Evolutionary conservation across 2,113 vertebrate genomes (phyloP), one percentile per base, ranked within the genome.

Genomic region (Tamias sibiricus): DNA sequence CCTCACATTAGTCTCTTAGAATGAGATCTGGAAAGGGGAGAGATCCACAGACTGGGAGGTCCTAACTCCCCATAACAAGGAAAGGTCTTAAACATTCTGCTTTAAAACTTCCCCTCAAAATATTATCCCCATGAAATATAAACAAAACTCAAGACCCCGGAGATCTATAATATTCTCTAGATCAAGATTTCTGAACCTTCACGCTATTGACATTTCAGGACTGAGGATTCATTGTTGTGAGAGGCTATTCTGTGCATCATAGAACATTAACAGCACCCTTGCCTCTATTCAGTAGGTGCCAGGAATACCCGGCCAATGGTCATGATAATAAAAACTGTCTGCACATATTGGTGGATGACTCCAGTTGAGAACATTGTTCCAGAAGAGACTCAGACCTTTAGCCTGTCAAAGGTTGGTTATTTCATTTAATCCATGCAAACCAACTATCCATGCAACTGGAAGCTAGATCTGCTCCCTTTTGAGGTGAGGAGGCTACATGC

Each of bases 211-310:
- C 22, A 59, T 13, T 54, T 40, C 3, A 20, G 19, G 20, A 40
- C 79, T 52, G 52, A 14, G 30, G 11, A 42, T 13, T 77, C 6
- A 4, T 6, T 26, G 24, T 7, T 26, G 6, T 1, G 7, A 42
- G 80, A 22, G 42, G 13, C 52, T 42, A 1, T 24, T 26, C 5
- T 32, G 10, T 30, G 26, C 1, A 9, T 0, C 40, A 0, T 0
- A 30, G 71, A 24, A 24, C 17, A 40, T 8, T 0, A 1, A n/a
- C 4, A 37, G 30, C 44, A 26, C 13, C 35, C 9, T 8, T 32
- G 8, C 49, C 22, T 94, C 44, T 14, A 4, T 9, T 13, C 22
- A 32, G 47, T 10, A 64, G 68, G 72, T 11, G n/a, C n/a, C 44
- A 69, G 40, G 35, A 86, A 32, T 7, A 49, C 32, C 26, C 28